Base-by-base conservation (phyloP, 2,113 vertebrate species). In the Notarius quadriscutis region DNA sequence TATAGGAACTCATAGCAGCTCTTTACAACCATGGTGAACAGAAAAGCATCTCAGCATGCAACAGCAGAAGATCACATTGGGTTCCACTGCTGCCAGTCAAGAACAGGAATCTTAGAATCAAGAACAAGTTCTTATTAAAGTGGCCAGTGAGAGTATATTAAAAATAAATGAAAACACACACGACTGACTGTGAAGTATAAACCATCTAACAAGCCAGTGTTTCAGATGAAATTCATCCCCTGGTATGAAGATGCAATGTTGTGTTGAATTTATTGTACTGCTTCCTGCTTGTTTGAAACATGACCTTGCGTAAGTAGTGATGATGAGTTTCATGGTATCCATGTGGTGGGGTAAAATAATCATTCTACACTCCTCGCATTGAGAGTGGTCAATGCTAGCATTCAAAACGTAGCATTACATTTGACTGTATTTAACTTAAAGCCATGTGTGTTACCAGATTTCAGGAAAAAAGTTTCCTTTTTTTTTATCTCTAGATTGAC, bases 181-280 rank as follows among this genome's bases (percentile, higher is more conserved):
- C 0, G 55, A 77, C 67, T 65, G 25, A 60, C 9, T 75, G 53
- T 57, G 20, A 18, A 34, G 63, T 30, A 55, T 34, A 27, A 53
- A 72, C 10, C 51, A 41, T 25, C 20, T 15, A 67, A 63, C 20
- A 20, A 67, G 51, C 20, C 77, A 67, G 4, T 53, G 41, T 17
- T 50, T 69, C 10, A 63, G 22, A 5, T 82, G 34, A 81, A 87
- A 69, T 85, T 60, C 17, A 77, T 57, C 18, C 60, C 62, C 53
- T 34, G 48, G 57, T 27, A 69, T 79, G 30, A 81, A 84, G 34
- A 58, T 0, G 48, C 48, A 51, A 4, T 51, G 20, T 1, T n/a
- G 48, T 77, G 22, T 2, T 53, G 20, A 77, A 14, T 53, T 75
- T 51, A 1, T 75, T 51, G 18, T 50, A 41, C 41, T 74, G 41